A percentile compares a stretch with the other conserved stretches of the same genome.
Conservation (phyloP, 2,888 invertebrate genomes). For the Phengaris arion region DNA sequence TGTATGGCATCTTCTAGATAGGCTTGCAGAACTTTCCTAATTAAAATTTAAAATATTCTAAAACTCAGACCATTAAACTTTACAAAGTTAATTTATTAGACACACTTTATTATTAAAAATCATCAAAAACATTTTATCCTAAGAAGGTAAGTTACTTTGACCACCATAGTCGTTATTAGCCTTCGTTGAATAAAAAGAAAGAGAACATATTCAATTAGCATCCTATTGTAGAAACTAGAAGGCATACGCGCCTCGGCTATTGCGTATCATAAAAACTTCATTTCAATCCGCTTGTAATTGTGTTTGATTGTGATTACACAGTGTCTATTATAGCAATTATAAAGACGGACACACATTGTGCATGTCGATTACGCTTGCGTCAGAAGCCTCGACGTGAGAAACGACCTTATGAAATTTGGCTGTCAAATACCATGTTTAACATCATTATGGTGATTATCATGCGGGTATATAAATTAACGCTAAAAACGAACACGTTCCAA, state of each 20-base stretch:
- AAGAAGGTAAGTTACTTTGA: neutral
- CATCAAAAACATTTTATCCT: neutral
- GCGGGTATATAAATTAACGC: slow-evolving; percentile 2
- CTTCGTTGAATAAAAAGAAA: slow-evolving; percentile 3
- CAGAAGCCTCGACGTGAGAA: slow-evolving; percentile 51
- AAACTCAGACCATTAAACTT: no score
- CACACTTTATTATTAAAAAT: neutral
- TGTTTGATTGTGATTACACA: slow-evolving; percentile 68
- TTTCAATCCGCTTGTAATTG: slow-evolving; percentile 64
- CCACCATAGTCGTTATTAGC: slow-evolving; percentile 1
- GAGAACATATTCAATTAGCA: slow-evolving; percentile 47
- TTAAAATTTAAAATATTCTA: no score
- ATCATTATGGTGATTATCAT: slow-evolving; percentile 21
- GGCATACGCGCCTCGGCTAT: slow-evolving; percentile 46
- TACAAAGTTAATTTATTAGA: neutral
- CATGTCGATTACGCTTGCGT: slow-evolving; percentile 56
- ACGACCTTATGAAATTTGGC: slow-evolving; percentile 34
- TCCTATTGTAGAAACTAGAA: slow-evolving; percentile 48
- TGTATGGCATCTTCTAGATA: no score
- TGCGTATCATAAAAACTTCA: slow-evolving; percentile 55
- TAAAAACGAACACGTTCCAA: no score
- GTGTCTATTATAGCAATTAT: slow-evolving; percentile 71
- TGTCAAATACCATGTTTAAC: slow-evolving; percentile 11
- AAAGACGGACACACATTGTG: slow-evolving; percentile 57
- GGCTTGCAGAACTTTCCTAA: no score